A percentile compares a stretch with the other conserved stretches of the same genome.
These are phyloP conservation scores for Ornithorhynchus anatinus DNA, from an alignment of 2,113 vertebrate species.

Conservation along the genomic window DNA sequence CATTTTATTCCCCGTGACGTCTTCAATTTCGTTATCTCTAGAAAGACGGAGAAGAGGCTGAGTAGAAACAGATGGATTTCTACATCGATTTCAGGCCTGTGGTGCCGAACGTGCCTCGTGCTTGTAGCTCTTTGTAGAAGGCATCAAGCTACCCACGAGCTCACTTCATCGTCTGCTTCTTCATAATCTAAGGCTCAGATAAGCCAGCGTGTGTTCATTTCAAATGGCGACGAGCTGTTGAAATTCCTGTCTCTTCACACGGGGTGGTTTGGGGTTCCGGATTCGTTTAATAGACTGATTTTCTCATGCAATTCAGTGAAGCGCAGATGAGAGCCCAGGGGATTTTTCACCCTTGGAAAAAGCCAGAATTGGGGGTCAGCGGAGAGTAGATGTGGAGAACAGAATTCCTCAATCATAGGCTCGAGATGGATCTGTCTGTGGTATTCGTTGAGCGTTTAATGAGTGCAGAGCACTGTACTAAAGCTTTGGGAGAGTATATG, in stretches of 20 bases:
- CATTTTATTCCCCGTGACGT: conserved; percentile 48
- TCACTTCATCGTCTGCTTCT: not conserved
- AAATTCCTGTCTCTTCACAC: not conserved
- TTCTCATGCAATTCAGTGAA: not conserved
- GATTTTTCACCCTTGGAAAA: not conserved
- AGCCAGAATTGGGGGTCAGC: too few species aligned
- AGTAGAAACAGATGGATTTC: conserved; percentile 51
- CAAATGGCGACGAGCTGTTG: not conserved
- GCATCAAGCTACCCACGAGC: conserved; percentile 12
- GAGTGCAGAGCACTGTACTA: too few species aligned
- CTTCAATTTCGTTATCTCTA: conserved; percentile 37
- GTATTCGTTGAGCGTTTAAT: too few species aligned
- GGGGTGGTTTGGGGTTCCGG: not conserved
- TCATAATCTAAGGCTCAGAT: too few species aligned
- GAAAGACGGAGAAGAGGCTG: conserved; percentile 41
- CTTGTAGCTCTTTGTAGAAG: not conserved
- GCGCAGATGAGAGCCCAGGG: not conserved
- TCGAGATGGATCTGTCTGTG: too few species aligned
- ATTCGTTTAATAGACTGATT: not conserved
- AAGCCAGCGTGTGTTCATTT: conserved; percentile 5
- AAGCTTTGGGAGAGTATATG: too few species aligned
- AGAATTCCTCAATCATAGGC: too few species aligned
- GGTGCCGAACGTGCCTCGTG: conserved; percentile 32
- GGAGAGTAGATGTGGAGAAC: too few species aligned
- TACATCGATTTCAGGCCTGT: conserved; percentile 7